Conservation (phyloP, 2,113 vertebrate species). For the Tachysurus vachellii region DNA sequence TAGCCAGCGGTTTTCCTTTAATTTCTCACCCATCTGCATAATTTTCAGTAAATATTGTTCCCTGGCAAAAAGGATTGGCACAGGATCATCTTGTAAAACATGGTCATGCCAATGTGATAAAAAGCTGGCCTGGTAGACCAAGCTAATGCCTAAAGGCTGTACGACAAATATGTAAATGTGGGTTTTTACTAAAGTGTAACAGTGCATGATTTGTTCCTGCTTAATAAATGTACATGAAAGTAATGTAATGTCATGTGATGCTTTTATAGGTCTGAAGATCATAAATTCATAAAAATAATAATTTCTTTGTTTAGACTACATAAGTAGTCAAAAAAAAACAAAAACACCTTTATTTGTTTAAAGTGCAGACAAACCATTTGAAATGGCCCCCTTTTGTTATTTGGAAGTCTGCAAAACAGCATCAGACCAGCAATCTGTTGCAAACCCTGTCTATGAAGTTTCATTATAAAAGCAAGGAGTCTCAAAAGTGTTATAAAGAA, state of each 20-base stretch:
- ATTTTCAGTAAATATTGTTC: background rate
- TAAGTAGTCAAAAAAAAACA: background rate
- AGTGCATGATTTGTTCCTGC: background rate
- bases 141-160: background rate
- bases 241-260: background rate
- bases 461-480: background rate
- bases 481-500: background rate
- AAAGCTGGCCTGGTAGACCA: background rate
- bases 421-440: background rate
- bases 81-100: background rate
- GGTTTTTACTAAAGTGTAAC: background rate
- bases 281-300: background rate
- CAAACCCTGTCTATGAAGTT: background rate
- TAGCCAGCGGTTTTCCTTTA: background rate
- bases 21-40: background rate
- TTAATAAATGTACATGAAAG: background rate
- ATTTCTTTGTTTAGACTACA: background rate
- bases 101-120: background rate
- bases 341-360: background rate
- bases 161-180: background rate
- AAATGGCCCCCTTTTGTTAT: background rate
- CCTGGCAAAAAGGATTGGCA: background rate
- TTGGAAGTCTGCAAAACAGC: background rate
- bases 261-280: background rate
- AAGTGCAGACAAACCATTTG: background rate